Conservation (phyloP, 2,888 invertebrate genomes). For the Lithophane socia region DNA sequence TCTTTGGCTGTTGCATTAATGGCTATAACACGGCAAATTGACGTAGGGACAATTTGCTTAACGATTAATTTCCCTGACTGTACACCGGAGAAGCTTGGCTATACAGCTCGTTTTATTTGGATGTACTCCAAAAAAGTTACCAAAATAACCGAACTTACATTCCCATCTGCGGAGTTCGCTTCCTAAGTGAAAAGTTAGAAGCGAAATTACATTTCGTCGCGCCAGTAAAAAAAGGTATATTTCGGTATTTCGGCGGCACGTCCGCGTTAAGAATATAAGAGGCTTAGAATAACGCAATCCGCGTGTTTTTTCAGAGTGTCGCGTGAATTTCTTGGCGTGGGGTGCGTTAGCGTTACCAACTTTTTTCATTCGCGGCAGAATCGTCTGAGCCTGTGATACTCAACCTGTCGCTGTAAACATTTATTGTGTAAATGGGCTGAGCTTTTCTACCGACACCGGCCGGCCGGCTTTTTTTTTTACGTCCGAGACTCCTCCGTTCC, state of each 20-base stretch:
- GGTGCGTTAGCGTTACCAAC: conserved; percentile 72
- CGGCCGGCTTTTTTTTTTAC: too few relatives aligned
- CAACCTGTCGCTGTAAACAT: conserved; percentile 32
- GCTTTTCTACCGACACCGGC: too few relatives aligned
- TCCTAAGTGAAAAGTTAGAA: conserved; percentile 87
- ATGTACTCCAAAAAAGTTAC: conserved; percentile 83
- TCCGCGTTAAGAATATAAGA: conserved; percentile 84
- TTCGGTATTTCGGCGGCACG: conserved; percentile 71
- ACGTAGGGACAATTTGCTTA: too few relatives aligned
- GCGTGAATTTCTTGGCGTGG: conserved; percentile 70
- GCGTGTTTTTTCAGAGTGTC: conserved; percentile 72
- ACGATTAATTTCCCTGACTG: not conserved
- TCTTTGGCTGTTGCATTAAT: not conserved
- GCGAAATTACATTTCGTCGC: conserved; percentile 80
- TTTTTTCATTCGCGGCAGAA: conserved; percentile 80
- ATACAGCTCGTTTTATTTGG: conserved; percentile 77
- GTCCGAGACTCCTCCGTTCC: too few relatives aligned
- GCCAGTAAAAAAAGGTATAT: conserved; percentile 71
- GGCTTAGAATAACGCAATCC: conserved; percentile 84
- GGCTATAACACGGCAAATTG: not conserved
- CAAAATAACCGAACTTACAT: conserved; percentile 82
- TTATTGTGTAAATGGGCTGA: not conserved
- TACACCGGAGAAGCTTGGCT: conserved; percentile 50
- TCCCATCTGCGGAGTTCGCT: conserved; percentile 76
- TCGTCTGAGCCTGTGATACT: conserved; percentile 57